Conservation (phyloP, 2,113 vertebrate species). For the Silurus asotus region DNA sequence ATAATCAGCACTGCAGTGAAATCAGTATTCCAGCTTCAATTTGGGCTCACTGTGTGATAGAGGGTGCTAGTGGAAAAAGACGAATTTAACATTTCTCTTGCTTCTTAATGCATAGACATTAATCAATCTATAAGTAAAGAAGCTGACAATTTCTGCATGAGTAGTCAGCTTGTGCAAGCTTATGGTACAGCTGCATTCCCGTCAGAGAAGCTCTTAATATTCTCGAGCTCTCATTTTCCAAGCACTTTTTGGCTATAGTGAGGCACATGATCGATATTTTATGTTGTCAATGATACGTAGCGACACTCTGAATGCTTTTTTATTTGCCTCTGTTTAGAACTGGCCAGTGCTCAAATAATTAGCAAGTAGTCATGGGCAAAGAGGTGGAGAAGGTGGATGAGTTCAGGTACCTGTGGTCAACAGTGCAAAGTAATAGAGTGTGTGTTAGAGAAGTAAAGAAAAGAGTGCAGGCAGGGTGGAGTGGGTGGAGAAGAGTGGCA, state of each 20-base stretch:
- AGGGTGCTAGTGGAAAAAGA: background rate
- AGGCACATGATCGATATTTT: background rate
- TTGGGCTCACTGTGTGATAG: background rate
- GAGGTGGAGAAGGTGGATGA: no score
- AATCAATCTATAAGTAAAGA: background rate
- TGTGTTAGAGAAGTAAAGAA: no score
- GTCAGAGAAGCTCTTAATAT: background rate
- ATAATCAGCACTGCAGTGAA: background rate
- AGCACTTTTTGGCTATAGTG: background rate
- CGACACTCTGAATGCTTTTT: background rate
- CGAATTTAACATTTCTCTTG: background rate
- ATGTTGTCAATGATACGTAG: background rate
- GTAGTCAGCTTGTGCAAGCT: background rate
- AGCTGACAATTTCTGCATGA: background rate
- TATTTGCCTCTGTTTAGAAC: background rate
- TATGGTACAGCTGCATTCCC: background rate
- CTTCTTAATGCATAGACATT: background rate
- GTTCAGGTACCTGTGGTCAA: no score
- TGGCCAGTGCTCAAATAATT: background rate
- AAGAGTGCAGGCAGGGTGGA: no score
- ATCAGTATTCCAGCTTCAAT: background rate
- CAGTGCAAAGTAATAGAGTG: no score
- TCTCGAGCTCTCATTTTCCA: background rate
- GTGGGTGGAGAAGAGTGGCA: no score
- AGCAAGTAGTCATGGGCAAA: background rate